Percentiles rank a stretch among this genome's conserved stretches.
phyloP scores from a whole-genome alignment of 2,888 invertebrate genomes.

The Bombylius discolor region DNA sequence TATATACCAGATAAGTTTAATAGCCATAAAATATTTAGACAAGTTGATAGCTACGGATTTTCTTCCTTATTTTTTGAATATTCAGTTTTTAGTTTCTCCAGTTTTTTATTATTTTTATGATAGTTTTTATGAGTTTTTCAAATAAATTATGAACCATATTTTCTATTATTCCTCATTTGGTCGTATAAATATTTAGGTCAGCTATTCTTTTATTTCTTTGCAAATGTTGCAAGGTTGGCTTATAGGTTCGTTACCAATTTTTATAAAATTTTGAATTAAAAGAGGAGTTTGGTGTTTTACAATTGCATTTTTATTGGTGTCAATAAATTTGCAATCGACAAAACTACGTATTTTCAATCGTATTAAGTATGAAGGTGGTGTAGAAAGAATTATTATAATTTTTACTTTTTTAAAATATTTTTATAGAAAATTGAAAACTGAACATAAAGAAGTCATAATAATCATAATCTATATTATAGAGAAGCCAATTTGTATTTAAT shows the following conservation, averaged over 20 bases:
- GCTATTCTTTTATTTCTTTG: constrained; percentile 67
- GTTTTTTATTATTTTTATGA: constrained; percentile 5
- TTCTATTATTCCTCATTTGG: neutral
- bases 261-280: constrained; percentile 29
- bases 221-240: constrained; percentile 83
- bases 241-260: constrained; percentile 37
- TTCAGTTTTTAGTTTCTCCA: constrained; percentile 5
- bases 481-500: constrained; percentile 1
- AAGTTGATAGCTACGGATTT: constrained; percentile 17
- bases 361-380: constrained; percentile 22
- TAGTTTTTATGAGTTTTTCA: too few species aligned
- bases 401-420: constrained; percentile 37
- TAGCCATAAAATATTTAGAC: neutral
- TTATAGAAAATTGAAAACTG: constrained; percentile 32
- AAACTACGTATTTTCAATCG: constrained; percentile 37
- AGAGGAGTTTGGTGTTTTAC: constrained; percentile 37
- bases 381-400: constrained; percentile 28
- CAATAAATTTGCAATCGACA: constrained; percentile 37
- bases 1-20: constrained; percentile 64
- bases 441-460: constrained; percentile 31
- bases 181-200: constrained; percentile 69
- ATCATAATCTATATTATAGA: constrained; percentile 19
- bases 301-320: constrained; percentile 37
- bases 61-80: constrained; percentile 5
- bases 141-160: too few species aligned